Evolutionary conservation across 2,113 vertebrate species (phyloP).

Genomic region (Myxocyprinus asiaticus): DNA sequence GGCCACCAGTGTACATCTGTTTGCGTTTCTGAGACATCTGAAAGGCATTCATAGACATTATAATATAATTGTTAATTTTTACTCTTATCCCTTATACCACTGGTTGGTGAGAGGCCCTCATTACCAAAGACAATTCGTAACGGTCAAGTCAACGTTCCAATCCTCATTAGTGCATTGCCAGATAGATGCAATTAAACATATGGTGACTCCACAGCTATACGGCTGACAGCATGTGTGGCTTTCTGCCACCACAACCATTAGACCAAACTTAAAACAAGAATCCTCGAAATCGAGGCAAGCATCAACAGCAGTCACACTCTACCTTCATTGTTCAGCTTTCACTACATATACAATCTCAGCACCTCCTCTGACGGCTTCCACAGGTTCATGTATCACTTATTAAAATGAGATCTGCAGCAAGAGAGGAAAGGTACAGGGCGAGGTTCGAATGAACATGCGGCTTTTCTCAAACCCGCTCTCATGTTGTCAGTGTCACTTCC

Average conservation of each 20-base stretch:
- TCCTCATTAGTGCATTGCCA: constrained; percentile 27
- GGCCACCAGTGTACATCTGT: too few species aligned
- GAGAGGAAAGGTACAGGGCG: not conserved
- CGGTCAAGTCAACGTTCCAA: constrained; percentile 15
- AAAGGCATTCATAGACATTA: too few species aligned
- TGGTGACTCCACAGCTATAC: not conserved
- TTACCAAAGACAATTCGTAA: constrained; percentile 27
- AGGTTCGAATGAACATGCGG: constrained; percentile 12
- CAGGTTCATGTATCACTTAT: constrained; percentile 32
- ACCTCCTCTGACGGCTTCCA: constrained; percentile 26
- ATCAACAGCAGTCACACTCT: constrained; percentile 16
- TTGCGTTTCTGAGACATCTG: too few species aligned
- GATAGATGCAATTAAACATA: not conserved
- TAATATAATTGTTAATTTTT: not conserved
- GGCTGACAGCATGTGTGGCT: constrained; percentile 11
- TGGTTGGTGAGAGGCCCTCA: not conserved
- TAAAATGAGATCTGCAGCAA: constrained; percentile 16
- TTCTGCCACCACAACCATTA: constrained; percentile 29
- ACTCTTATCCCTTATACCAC: not conserved
- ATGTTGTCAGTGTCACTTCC: constrained; percentile 14
- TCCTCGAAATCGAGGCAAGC: not conserved
- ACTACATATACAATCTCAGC: constrained; percentile 18
- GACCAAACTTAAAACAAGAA: constrained; percentile 19
- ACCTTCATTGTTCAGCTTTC: constrained; percentile 1
- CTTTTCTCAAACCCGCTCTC: constrained; percentile 10